These are phyloP conservation scores for Ciconia nigra DNA, from an alignment of 2,797 vertebrate genomes.

Conservation along the genomic window DNA sequence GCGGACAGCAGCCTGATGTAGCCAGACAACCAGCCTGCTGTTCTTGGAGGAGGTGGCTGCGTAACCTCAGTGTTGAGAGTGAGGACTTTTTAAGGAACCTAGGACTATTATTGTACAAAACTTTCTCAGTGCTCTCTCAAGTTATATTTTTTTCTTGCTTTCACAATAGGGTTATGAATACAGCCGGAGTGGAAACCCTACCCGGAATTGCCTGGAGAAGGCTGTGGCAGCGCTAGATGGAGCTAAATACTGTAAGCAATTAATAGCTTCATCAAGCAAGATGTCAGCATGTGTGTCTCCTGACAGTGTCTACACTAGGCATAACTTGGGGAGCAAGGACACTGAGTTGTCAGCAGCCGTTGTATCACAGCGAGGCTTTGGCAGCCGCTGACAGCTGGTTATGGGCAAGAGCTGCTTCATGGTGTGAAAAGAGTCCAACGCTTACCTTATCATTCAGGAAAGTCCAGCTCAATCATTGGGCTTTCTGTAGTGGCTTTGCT, in stretches of 20 bases:
- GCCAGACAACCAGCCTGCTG: not conserved
- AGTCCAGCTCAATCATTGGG: not conserved
- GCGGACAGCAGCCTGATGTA: not conserved
- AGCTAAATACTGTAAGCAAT: slow-evolving; percentile 87
- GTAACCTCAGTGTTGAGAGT: not conserved
- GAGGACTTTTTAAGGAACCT: not conserved
- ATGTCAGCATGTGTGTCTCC: not conserved
- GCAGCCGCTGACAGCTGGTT: not conserved
- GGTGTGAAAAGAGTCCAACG: not conserved
- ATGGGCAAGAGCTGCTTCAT: not conserved
- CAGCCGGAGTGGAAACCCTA: slow-evolving; percentile 93
- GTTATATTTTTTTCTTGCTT: not conserved
- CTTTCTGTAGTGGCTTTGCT: not conserved
- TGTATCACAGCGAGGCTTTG: not conserved
- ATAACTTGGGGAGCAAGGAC: not conserved
- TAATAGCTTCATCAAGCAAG: not conserved
- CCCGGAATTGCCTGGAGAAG: slow-evolving; percentile 88
- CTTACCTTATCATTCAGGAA: rapidly evolving
- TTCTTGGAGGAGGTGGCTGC: not conserved
- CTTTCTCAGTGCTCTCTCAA: not conserved
- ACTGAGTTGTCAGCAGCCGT: not conserved
- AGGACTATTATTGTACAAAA: not conserved
- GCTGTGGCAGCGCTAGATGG: slow-evolving; percentile 88
- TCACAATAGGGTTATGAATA: slow-evolving; percentile 86
- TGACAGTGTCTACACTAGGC: not conserved